Evolutionary conservation across 2,113 vertebrate species (phyloP).

Genomic region (Butastur rufipennis): DNA sequence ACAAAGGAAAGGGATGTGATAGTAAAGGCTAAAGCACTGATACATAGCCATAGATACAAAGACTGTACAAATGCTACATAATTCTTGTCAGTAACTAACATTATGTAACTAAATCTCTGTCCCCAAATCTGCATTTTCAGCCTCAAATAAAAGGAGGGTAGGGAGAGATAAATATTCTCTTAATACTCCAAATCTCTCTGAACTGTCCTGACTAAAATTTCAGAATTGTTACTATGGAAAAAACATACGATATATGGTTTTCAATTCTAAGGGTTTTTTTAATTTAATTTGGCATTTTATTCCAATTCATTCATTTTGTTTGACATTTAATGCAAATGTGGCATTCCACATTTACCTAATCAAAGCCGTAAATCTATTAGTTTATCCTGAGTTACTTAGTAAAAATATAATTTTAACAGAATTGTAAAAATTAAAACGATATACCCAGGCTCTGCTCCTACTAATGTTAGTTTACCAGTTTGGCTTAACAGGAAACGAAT

Average conservation of each 20-base stretch:
- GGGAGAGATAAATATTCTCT: background rate
- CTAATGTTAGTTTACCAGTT: background rate
- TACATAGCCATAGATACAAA: background rate
- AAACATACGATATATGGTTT: background rate
- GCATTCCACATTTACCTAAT: background rate
- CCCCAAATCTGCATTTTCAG: background rate
- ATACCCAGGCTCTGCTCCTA: background rate
- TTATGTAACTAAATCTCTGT: background rate
- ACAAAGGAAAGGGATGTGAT: background rate
- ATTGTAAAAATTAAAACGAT: background rate
- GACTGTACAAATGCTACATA: background rate
- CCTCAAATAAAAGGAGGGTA: fast-evolving
- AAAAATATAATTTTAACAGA: background rate
- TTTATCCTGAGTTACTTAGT: background rate
- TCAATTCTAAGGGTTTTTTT: background rate
- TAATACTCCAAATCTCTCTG: background rate
- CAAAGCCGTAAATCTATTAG: background rate
- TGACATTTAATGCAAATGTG: too few species aligned
- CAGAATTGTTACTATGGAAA: background rate
- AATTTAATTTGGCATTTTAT: background rate
- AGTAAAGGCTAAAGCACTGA: background rate
- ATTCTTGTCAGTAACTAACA: background rate
- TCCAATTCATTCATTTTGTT: too few species aligned
- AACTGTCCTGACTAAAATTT: background rate
- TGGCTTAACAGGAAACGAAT: background rate